Conservation (phyloP, 2,888 invertebrate species). For the Tiliacea aurago region DNA sequence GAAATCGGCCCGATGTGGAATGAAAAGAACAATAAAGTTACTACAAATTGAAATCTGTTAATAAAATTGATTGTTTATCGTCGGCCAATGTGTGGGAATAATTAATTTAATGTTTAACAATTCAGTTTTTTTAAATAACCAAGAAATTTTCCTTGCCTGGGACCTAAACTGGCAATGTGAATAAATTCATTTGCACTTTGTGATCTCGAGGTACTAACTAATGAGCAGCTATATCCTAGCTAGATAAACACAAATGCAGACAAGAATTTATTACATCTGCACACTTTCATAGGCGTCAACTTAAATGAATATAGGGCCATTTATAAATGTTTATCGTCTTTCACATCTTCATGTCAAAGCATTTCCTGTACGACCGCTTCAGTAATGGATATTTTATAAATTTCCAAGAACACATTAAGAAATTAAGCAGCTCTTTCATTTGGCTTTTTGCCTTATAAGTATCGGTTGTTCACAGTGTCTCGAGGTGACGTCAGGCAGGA, state of each 20-base stretch:
- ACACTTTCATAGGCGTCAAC: slow-evolving; percentile 28
- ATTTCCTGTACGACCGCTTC: slow-evolving; percentile 30
- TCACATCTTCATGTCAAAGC: slow-evolving; percentile 39
- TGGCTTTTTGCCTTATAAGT: slow-evolving; percentile 75
- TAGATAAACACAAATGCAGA: slow-evolving; percentile 19
- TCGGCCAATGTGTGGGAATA: slow-evolving; percentile 37
- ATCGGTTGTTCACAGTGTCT: slow-evolving; percentile 73
- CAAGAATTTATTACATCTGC: slow-evolving; percentile 27
- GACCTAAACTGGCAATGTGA: not conserved
- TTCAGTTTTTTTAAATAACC: slow-evolving; percentile 2
- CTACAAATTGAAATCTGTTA: slow-evolving; percentile 63
- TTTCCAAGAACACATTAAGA: slow-evolving; percentile 66
- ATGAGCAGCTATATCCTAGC: slow-evolving; percentile 9
- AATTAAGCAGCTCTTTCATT: slow-evolving; percentile 66
- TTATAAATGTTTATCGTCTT: slow-evolving; percentile 32
- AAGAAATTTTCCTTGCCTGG: not conserved
- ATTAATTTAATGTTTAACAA: slow-evolving; percentile 14
- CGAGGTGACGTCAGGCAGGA: slow-evolving; percentile 83
- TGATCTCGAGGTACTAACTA: slow-evolving; percentile 20
- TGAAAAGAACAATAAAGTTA: slow-evolving; percentile 65
- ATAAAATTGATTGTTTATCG: slow-evolving; percentile 56
- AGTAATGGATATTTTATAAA: slow-evolving; percentile 45
- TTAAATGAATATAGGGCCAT: slow-evolving; percentile 15
- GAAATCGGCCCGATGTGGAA: slow-evolving; percentile 66
- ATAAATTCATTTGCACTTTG: slow-evolving; percentile 18